phyloP scores from a whole-genome alignment of 2,113 vertebrate species.

The Ivindomyrus marchei region DNA sequence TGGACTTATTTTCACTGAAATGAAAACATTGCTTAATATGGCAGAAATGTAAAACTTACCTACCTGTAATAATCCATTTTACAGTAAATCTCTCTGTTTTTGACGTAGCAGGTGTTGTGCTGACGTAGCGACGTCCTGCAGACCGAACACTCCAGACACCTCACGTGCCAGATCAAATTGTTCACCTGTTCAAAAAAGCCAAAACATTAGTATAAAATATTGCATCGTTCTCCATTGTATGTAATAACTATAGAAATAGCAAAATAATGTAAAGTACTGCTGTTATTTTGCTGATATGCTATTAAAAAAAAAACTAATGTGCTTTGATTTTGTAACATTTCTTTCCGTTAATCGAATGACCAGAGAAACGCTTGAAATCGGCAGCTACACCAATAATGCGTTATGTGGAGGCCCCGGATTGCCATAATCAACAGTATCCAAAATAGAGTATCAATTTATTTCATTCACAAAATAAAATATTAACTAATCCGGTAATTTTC shows the following conservation, averaged over 20 bases:
- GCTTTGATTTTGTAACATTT: neutral
- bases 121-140: slow-evolving; percentile 81
- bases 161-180: slow-evolving; percentile 86
- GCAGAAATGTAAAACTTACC: slow-evolving; percentile 61
- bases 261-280: neutral
- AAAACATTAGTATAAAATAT: neutral
- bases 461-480: neutral
- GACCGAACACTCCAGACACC: slow-evolving; percentile 85
- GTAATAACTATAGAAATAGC: neutral
- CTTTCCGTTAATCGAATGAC: neutral
- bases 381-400: neutral
- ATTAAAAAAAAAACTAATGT: neutral
- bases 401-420: neutral
- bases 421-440: neutral
- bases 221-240: neutral
- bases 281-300: neutral
- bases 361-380: neutral
- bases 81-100: slow-evolving; percentile 92
- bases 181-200: slow-evolving; percentile 67
- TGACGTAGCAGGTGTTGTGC: slow-evolving; percentile 90
- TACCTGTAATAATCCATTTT: slow-evolving; percentile 96
- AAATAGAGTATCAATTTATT: neutral
- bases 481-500: neutral
- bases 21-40: slow-evolving; percentile 24
- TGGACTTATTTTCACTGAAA: neutral